These are phyloP conservation scores for Odontocerum albicorne DNA, from an alignment of 2,888 invertebrate species.

Conservation along the genomic window DNA sequence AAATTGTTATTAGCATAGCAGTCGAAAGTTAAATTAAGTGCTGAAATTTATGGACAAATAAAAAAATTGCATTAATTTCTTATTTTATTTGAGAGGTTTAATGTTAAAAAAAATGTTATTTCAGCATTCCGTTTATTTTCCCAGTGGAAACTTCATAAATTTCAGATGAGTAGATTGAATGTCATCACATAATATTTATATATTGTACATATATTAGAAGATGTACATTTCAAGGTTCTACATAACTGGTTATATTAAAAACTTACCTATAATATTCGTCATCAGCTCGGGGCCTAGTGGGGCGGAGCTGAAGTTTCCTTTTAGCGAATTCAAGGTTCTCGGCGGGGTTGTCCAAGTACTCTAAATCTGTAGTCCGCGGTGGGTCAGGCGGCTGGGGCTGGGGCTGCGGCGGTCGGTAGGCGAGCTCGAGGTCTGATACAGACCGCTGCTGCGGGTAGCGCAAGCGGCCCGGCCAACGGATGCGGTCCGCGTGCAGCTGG, in stretches of 20 bases:
- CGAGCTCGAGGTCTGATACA: constrained; percentile 51
- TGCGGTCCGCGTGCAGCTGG: constrained; percentile 61
- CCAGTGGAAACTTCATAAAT: no score
- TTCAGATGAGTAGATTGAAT: no score
- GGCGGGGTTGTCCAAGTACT: constrained; percentile 57
- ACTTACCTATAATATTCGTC: constrained; percentile 33
- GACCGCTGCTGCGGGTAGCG: constrained; percentile 53
- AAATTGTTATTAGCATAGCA: no score
- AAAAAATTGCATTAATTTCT: no score
- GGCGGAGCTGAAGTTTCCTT: constrained; percentile 26
- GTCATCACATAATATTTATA: no score
- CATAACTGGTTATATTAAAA: background rate
- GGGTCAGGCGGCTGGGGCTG: constrained; percentile 56
- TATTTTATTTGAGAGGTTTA: no score
- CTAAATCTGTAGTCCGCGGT: constrained; percentile 57
- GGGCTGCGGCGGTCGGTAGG: constrained; percentile 48
- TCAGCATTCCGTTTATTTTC: no score
- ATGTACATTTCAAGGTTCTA: background rate
- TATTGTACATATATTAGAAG: no score
- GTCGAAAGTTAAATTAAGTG: no score
- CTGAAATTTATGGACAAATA: no score
- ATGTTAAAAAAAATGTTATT: no score
- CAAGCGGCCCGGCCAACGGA: constrained; percentile 59
- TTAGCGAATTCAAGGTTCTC: constrained; percentile 55
- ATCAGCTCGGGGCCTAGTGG: constrained; percentile 19